These are phyloP conservation scores for Procambarus virginalis DNA, from an alignment of 1,140 invertebrate species.

Conservation along the genomic window DNA sequence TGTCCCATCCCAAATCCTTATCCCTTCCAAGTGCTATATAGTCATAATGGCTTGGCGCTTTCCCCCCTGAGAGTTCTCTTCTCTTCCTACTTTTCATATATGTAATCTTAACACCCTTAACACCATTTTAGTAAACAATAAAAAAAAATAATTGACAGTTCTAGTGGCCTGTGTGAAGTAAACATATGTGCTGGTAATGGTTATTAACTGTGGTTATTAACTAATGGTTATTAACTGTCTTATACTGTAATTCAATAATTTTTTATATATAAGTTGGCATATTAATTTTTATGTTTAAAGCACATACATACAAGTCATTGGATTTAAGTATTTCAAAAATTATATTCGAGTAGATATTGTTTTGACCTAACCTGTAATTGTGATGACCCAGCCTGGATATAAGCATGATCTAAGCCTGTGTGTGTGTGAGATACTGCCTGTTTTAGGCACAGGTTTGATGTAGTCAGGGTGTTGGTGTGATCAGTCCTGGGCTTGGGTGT, in stretches of 20 bases:
- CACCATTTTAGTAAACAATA: background rate
- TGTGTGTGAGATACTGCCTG: background rate
- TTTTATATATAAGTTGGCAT: too few species aligned
- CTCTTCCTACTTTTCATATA: too few species aligned
- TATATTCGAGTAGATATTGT: background rate
- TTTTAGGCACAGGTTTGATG: background rate
- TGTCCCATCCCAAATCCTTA: too few species aligned
- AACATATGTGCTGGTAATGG: background rate
- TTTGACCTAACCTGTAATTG: background rate
- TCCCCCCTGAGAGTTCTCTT: too few species aligned
- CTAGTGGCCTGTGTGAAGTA: background rate
- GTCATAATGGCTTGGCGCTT: too few species aligned
- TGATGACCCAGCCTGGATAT: background rate
- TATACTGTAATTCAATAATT: too few species aligned
- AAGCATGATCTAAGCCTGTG: background rate
- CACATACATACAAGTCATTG: background rate
- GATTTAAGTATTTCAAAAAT: background rate
- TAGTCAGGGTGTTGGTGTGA: background rate
- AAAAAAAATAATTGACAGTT: background rate
- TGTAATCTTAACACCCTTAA: background rate
- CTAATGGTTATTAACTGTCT: background rate
- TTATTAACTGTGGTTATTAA: background rate
- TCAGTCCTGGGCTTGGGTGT: background rate
- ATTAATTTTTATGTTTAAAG: background rate
- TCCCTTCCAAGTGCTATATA: too few species aligned